Conservation (phyloP, 2,888 invertebrate species). For the Synergus japonicus region DNA sequence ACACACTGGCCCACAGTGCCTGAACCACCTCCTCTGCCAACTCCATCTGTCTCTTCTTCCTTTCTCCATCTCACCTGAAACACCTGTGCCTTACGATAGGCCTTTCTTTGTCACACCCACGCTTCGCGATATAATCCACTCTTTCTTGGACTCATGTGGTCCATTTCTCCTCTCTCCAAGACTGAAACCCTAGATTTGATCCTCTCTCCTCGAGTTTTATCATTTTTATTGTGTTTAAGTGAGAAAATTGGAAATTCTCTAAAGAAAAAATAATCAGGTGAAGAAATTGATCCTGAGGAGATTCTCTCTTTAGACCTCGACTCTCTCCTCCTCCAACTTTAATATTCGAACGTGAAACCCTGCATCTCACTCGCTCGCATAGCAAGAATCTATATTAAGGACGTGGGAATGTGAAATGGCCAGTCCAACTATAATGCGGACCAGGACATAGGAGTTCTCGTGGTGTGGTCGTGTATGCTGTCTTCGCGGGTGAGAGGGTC, state of each 20-base stretch:
- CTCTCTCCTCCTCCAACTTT: neutral
- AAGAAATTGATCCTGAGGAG: too few relatives aligned
- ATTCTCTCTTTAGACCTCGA: too few relatives aligned
- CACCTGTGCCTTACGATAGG: conserved; percentile 52
- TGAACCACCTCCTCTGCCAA: conserved; percentile 23
- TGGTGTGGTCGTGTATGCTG: conserved; percentile 51
- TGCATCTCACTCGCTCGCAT: conserved; percentile 58
- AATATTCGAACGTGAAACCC: neutral
- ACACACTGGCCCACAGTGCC: conserved; percentile 16
- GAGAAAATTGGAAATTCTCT: neutral
- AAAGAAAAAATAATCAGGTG: too few relatives aligned
- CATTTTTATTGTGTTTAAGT: neutral
- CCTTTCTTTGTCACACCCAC: conserved; percentile 52
- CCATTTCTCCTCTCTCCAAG: conserved; percentile 32
- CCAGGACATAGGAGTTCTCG: conserved; percentile 46
- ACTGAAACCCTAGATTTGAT: neutral
- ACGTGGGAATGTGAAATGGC: conserved; percentile 74
- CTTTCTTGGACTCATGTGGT: conserved; percentile 42
- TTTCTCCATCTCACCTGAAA: conserved; percentile 40
- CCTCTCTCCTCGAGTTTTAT: neutral
- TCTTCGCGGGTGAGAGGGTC: conserved; percentile 39
- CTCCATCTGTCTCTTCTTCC: conserved; percentile 26
- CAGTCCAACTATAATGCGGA: conserved; percentile 56
- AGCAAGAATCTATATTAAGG: conserved; percentile 73
- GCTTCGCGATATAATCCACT: conserved; percentile 22